A percentile compares a stretch with the other conserved stretches of the same genome.
These are phyloP conservation scores for Kryptolebias marmoratus DNA, from an alignment of 2,113 vertebrate genomes.

Conservation along the genomic window DNA sequence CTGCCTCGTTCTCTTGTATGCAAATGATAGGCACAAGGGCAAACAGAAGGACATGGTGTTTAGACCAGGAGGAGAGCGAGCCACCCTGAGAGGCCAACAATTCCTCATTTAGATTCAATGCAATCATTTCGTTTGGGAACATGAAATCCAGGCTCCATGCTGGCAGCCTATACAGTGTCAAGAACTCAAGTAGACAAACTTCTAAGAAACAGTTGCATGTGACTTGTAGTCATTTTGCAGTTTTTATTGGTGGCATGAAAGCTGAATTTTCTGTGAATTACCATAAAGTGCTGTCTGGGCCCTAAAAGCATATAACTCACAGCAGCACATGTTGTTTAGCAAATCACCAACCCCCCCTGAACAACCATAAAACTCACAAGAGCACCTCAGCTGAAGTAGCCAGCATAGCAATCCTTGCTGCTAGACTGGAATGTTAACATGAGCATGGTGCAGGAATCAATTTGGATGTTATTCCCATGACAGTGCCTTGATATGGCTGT, in stretches of 20 bases:
- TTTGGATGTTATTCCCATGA: slow-evolving; percentile 72
- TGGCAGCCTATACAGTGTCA: slow-evolving; percentile 24
- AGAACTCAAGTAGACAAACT: slow-evolving; percentile 20
- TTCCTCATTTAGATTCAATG: slow-evolving; percentile 63
- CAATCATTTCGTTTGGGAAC: slow-evolving; percentile 45
- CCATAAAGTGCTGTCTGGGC: slow-evolving; percentile 26
- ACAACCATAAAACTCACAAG: slow-evolving; percentile 31
- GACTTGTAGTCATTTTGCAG: slow-evolving; percentile 32
- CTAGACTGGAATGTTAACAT: slow-evolving; percentile 65
- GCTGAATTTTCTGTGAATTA: slow-evolving; percentile 29
- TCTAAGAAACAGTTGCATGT: slow-evolving; percentile 15
- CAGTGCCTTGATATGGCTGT: slow-evolving; percentile 47
- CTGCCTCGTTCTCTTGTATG: slow-evolving; percentile 41
- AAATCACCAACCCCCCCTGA: slow-evolving; percentile 41
- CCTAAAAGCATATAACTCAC: slow-evolving; percentile 30
- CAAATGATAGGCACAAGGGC: slow-evolving; percentile 52
- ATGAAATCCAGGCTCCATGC: slow-evolving; percentile 46
- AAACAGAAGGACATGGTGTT: slow-evolving; percentile 54
- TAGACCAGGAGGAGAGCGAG: slow-evolving; percentile 48
- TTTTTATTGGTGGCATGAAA: slow-evolving; percentile 29
- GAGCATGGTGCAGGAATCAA: slow-evolving; percentile 69
- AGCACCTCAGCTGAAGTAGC: slow-evolving; percentile 34
- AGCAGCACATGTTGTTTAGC: slow-evolving; percentile 24
- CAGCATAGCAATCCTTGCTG: slow-evolving; percentile 42
- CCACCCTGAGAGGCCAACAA: slow-evolving; percentile 40